Base-by-base conservation (phyloP, 2,888 invertebrate genomes). In the Hyposoter didymator region DNA sequence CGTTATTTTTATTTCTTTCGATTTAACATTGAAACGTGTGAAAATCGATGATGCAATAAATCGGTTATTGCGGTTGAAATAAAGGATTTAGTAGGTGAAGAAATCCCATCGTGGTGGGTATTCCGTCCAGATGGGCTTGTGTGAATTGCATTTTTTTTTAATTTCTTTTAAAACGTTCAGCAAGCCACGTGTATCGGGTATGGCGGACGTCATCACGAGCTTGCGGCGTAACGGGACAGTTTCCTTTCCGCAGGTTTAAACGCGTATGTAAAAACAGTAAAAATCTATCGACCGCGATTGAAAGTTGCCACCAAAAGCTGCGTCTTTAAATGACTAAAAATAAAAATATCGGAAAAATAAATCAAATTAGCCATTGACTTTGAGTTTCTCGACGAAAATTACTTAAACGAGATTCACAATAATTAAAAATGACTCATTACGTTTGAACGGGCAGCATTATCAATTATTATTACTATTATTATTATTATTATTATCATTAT, bases 191-290 rank as follows among this genome's bases (percentile, higher is more conserved):
- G 52, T 35, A 32, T 52, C 14, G 3, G 67, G 28, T 19, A 59
- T 55, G 73, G 69, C 62, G 59, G 78, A 83, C 83, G 83, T 83
- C 83, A 83, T 62, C 67, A 78, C 19, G 73, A 62, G 52, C 73
- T 45, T 28, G 66, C 35, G 74, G 62, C 74, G 49, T 74, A 49
- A 67, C 67, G 62, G 55, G 55, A 74, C 74, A 35, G 74, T 78
- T 83, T 83, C 74, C 78, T 69, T 69, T 69, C 49, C 17, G 35
- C 67, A 67, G 62, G 78, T 74, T 78, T 35, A 28, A 73, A 69
- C 73, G 59, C 74, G 78, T 35, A 74, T 83, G 73, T 62, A 64
- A 78, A 78, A 78, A 73, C 67, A 73, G 55, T 10, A 7, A 22
- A 17, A 32, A 45, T 59, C 39, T 49, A 74, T 67, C 62, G 73